Conservation (phyloP, 30 jellyfish, hydroid and myxozoan genomes). For the Hydra vulgaris region DNA sequence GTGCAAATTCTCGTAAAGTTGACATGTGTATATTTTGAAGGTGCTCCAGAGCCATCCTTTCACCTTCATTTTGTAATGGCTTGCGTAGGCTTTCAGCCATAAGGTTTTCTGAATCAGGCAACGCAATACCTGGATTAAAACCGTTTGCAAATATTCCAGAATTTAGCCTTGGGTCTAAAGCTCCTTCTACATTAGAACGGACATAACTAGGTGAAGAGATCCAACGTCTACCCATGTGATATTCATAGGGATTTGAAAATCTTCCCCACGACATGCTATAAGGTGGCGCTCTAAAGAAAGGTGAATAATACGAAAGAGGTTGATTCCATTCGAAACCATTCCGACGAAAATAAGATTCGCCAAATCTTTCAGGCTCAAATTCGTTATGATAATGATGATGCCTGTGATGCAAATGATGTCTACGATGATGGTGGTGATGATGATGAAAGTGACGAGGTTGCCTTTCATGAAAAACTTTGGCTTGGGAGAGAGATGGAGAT, state of each 20-base stretch:
- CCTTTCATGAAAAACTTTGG: conserved; percentile 25
- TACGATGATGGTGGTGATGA: conserved; percentile 80
- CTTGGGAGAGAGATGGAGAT: conserved; percentile 71
- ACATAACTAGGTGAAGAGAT: conserved; percentile 32
- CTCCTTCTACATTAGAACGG: conserved; percentile 72
- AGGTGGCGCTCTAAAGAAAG: conserved; percentile 33
- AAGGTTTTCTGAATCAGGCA: conserved; percentile 54
- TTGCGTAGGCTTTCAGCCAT: background rate
- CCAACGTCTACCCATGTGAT: conserved; percentile 21
- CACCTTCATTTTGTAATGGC: conserved; percentile 6
- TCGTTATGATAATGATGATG: conserved; percentile 29
- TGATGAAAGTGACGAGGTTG: conserved; percentile 66
- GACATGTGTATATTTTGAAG: conserved; percentile 18
- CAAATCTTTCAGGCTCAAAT: conserved; percentile 13
- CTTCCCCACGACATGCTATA: conserved; percentile 46
- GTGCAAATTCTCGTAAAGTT: conserved; percentile 17
- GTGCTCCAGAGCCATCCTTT: conserved; percentile 15
- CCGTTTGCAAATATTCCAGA: conserved; percentile 62
- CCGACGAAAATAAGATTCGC: conserved; percentile 3
- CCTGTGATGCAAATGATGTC: conserved; percentile 36
- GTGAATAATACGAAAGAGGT: conserved; percentile 5
- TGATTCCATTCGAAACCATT: background rate
- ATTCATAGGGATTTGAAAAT: background rate
- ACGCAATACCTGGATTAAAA: conserved; percentile 75
- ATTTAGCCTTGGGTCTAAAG: conserved; percentile 55